Evolutionary conservation across 2,888 invertebrate genomes (phyloP), one percentile per base, ranked within the genome.

Genomic region (Orthosia gracilis): DNA sequence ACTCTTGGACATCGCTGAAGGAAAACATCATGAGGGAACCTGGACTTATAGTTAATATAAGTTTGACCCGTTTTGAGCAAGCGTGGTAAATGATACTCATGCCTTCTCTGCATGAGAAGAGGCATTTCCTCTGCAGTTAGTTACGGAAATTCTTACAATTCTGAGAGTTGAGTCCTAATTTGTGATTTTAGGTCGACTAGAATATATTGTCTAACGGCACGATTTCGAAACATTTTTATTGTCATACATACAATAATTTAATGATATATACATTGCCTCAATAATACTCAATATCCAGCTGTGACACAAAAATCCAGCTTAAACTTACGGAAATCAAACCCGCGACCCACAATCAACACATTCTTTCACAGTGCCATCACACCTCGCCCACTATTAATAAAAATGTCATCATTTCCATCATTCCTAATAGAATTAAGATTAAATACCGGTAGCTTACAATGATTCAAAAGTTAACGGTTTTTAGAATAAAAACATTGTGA

Each of bases 381-480:
- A 47, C 4, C 15, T 15, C 45, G 18, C 50, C 54, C n/a, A 73
- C 68, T 62, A 59, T 26, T 75, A 59, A 78, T 75, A 78, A 82
- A 72, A 82, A 31, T 84, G 82, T 84, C 79, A 82, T 76, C 69
- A 71, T 75, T 67, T 55, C 23, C 49, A 63, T 67, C 26, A 73
- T 59, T 65, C 47, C 45, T 66, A 75, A 73, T 69, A 63, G 55
- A 71, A 79, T 74, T 70, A 74, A 59, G 63, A 66, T 68, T 76
- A 23, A 84, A 80, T 58, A 69, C 84, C 84, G 62, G 85, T 84
- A 85, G 85, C 79, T 59, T 50, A 52, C 47, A 55, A 76, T 74
- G 73, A 77, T 74, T 76, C 65, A 77, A 79, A 80, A 59, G 18
- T 61, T 82, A 85, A 82, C 84, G 77, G 84, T 69, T 66, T 83